A percentile compares a stretch with the other conserved stretches of the same genome.
Conservation (phyloP, 2,113 vertebrate species). For the Hippocampus barbouri region DNA sequence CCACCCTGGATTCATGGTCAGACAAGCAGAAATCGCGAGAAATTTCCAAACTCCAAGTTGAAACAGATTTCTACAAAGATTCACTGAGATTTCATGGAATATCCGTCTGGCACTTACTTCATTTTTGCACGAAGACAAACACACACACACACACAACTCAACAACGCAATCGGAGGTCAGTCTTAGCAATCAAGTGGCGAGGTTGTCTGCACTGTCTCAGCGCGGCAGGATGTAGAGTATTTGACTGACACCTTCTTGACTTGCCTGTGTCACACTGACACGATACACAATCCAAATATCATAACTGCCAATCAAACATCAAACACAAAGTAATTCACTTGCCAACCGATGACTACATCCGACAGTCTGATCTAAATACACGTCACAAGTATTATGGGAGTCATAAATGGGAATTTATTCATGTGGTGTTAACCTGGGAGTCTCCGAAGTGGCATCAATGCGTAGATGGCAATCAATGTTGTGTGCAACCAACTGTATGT, state of each 20-base stretch:
- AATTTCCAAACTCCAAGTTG: too few relatives aligned
- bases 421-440: constrained; percentile 45
- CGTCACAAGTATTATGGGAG: constrained; percentile 41
- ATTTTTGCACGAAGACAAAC: too few relatives aligned
- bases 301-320: constrained; percentile 56
- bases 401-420: constrained; percentile 57
- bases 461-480: constrained; percentile 45
- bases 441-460: constrained; percentile 34
- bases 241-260: constrained; percentile 44
- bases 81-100: too few relatives aligned
- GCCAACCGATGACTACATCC: constrained; percentile 53
- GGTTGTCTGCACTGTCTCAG: constrained; percentile 21
- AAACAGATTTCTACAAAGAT: too few relatives aligned
- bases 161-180: background rate
- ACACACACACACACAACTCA: too few relatives aligned
- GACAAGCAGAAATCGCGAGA: background rate
- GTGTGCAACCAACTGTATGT: constrained; percentile 36
- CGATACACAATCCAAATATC: constrained; percentile 56
- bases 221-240: constrained; percentile 20
- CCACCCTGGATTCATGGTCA: background rate
- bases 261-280: constrained; percentile 42
- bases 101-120: too few relatives aligned
- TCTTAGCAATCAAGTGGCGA: constrained; percentile 18
- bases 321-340: constrained; percentile 44
- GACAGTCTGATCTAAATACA: constrained; percentile 45